Evolutionary conservation across 1,140 invertebrate species (phyloP), one percentile per base, ranked within the genome.

Genomic region (Drosophila santomea): DNA sequence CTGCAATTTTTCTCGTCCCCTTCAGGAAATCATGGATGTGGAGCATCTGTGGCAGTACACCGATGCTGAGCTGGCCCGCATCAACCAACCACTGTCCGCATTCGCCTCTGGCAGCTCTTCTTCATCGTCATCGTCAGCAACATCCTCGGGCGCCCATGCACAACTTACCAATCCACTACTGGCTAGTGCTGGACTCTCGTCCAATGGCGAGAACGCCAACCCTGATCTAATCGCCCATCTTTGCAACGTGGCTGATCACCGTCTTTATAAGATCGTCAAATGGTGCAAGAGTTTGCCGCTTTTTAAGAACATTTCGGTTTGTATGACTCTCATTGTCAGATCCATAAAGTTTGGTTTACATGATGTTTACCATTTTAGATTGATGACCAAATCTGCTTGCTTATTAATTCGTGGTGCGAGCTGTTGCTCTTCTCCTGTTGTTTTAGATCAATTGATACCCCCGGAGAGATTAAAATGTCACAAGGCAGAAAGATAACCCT

Each of bases 381-480:
- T 86, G 97, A 98, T 93, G 98, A 99, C 94, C 98, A 99, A 93
- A 99, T 98, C 69, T 96, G 97, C 85, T 93, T 99, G 76, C 94
- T 99, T 41, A 98, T 99, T 80, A 99, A 99, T 93, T 98, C 98
- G 44, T 99, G 98, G 98, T 98, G 98, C 93, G 98, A 99, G 93
- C 93, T 99, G 55, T 93, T 99, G 61, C 94, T 98, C 35, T 96
- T 99, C 89, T 98, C 97, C 17, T 98, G 97, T 93, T 98, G 97
- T 90, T 98, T 97, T 93, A 95, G 97, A 36, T 97, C 97, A 12
- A 96, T 98, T 93, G 94, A 95, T 51, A 96, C 96, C 36, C 97
- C 97, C 1, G 97, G 97, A 25, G 96, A 97, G 91, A 97, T 98
- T 68, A 94, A 96, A 57, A 96, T 98, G 41, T 95, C 95, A 14